Base-by-base conservation (phyloP, 1,140 invertebrate species). In the Temnothorax curvispinosus region DNA sequence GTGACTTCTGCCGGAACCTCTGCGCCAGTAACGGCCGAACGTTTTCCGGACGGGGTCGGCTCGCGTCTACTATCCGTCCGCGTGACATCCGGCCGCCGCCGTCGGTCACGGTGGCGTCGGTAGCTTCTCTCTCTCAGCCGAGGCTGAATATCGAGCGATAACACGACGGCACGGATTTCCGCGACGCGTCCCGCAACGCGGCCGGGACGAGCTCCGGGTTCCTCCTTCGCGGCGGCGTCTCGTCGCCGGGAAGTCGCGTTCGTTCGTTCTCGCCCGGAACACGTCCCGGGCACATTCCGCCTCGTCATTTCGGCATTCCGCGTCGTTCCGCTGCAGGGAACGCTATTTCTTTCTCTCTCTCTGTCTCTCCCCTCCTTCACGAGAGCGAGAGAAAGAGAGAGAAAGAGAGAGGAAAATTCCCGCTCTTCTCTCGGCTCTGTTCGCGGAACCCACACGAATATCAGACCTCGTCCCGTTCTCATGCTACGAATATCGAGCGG, bases 71-170 rank as follows among this genome's bases (percentile, higher is more conserved):
- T 90, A 89, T 8, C 91, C 81, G 77, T 91, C 69, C 74, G 50
- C 91, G 92, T 92, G 93, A 95, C 92, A 95, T 94, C 44, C 50
- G 90, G 18, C 85, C 78, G 60, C 76, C 4, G n/a, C 76, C 4
- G n/a, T 69, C 38, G 65, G 50, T 64, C 65, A 35, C 78, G 75
- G 92, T 92, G 92, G 38, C 38, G 38, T 92, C 93, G 93, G 92
- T 91, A 94, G 90, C 92, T 21, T 94, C 94, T 90, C 74, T 92
- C 65, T 94, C 94, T 89, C 75, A 62, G 67, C 86, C 86, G 65
- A 90, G 77, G 27, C 54, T n/a, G 92, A 94, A 92, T 94, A 94
- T 94, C 88, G 91, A 94, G 92, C 93, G 92, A 90, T 88, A 87
- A 93, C 84, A 0, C 47, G 88, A 92, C 90, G 91, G 93, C 88